phyloP scores from a whole-genome alignment of 2,113 vertebrate species.

The Lepisosteus osseus region DNA sequence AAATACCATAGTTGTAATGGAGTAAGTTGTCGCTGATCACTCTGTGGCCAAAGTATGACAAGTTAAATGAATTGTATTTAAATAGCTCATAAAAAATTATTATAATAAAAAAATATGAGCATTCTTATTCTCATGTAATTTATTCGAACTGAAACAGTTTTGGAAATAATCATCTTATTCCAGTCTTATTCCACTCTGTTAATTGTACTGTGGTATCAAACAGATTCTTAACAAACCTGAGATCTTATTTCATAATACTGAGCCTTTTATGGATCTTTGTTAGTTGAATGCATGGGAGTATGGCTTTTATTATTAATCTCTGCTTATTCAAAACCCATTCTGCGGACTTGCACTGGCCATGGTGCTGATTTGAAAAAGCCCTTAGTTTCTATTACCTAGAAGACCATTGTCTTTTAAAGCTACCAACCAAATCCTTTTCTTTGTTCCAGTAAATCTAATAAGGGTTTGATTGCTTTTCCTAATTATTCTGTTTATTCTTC shows the following conservation, averaged over 20 bases:
- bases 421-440: slow-evolving; percentile 34
- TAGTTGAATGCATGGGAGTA: not conserved
- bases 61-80: no score
- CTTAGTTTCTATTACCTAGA: slow-evolving; percentile 1
- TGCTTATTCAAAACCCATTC: not conserved
- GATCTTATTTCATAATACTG: no score
- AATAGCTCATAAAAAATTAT: not conserved
- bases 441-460: slow-evolving; percentile 53
- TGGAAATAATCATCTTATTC: not conserved
- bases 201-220: no score
- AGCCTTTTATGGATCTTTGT: not conserved
- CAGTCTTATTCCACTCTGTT: not conserved
- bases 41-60: no score
- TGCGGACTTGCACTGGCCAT: slow-evolving; percentile 8
- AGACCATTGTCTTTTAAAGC: slow-evolving; percentile 20
- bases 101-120: not conserved
- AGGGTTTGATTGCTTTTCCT: slow-evolving; percentile 56
- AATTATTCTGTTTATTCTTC: slow-evolving; percentile 54
- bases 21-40: no score
- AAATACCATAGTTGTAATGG: no score
- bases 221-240: no score
- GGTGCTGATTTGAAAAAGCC: slow-evolving; percentile 15
- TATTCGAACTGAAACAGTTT: not conserved
- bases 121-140: not conserved
- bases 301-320: not conserved